Evolutionary conservation across 2,113 vertebrate species (phyloP), one percentile per base, ranked within the genome.

Genomic region (Oceanites oceanicus): DNA sequence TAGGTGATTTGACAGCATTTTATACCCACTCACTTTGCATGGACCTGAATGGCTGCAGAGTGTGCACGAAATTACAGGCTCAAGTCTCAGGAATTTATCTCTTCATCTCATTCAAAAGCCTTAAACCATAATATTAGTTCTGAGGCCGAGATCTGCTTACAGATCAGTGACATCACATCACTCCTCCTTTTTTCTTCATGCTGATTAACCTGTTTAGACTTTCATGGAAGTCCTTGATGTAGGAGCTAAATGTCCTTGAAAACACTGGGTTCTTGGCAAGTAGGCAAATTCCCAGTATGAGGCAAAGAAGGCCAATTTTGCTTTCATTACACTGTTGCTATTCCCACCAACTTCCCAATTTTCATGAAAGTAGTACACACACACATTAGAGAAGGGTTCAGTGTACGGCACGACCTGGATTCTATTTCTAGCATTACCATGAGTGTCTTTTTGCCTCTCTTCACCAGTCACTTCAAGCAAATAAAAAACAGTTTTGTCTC

Each of bases 211-310:
- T 96, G 96, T 97, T 97, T 94, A 92, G 96, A 94, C 88, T 97
- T 95, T 85, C 84, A 94, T 14, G 78, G 14, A 81, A 89, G 95
- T 91, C 95, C 96, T 97, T 97, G 86, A 90, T 91, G 83, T 65
- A 94, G 73, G 73, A 94, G 83, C 84, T 87, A 85, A 94, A 94
- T 13, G 96, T 92, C 95, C 96, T 97, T 97, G 94, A 94, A 97
- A 97, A 95, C 95, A 59, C 73, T 42, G 56, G 91, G 86, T 81
- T 95, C 95, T 94, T 97, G 97, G 95, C 96, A 97, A 97, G 85
- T 95, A 97, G 96, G 96, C 95, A 94, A 96, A 97, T 96, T 96
- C 96, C 96, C 94, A 94, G 92, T 95, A 94, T 93, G 97, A 95
- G 92, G 94, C 83, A 87, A 93, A 96, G 97, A 36, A 30, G 80